Evolutionary conservation across 2,797 vertebrate species (phyloP).

Genomic region (Sternotherus odoratus): DNA sequence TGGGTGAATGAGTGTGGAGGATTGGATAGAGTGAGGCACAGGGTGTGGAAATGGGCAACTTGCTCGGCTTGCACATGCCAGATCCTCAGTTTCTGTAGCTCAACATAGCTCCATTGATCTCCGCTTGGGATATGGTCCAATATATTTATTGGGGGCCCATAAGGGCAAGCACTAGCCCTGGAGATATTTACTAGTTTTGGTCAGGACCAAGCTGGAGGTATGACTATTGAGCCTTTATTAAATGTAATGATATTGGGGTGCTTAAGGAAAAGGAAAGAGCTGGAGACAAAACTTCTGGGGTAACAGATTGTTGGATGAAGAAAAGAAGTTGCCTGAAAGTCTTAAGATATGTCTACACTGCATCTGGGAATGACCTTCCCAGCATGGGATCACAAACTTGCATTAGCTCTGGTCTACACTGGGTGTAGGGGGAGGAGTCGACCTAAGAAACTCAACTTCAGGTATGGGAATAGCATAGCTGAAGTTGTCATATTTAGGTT

Average conservation of each 20-base stretch:
- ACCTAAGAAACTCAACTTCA: no score
- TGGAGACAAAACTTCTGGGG: neutral
- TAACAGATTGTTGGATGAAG: neutral
- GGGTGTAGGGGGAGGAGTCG: no score
- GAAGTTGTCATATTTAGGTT: no score
- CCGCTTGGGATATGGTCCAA: neutral
- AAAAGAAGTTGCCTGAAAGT: neutral
- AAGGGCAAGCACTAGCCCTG: neutral
- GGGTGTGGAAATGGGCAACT: neutral
- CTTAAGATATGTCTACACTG: neutral
- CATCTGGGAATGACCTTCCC: neutral
- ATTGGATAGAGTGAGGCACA: neutral
- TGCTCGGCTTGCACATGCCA: neutral
- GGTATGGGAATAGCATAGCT: no score
- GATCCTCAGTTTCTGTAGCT: neutral
- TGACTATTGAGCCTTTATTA: neutral
- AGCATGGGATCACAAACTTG: neutral
- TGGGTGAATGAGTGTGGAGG: neutral
- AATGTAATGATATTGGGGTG: neutral
- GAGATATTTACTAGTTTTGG: neutral
- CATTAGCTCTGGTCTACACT: neutral
- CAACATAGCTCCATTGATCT: neutral
- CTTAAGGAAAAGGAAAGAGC: neutral
- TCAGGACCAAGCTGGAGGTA: neutral
- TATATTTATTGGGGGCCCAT: neutral